Conservation (phyloP, 2,888 invertebrate species). For the Eilema sororculum region DNA sequence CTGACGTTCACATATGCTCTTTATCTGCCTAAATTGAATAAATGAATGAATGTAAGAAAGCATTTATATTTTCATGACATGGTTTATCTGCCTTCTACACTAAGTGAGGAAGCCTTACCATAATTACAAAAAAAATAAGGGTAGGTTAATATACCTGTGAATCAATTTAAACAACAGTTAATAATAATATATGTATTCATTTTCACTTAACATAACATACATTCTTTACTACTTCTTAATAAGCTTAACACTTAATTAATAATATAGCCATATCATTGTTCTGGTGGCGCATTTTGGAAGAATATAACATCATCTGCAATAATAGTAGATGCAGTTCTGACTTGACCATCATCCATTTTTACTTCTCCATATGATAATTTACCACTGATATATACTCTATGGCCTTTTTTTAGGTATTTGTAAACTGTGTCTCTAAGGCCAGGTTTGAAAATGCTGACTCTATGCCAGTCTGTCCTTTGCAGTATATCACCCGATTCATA, state of each 20-base stretch:
- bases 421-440: constrained; percentile 92
- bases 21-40: too few relatives aligned
- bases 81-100: too few relatives aligned
- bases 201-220: constrained; percentile 1
- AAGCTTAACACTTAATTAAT: constrained; percentile 54
- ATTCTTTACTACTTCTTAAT: constrained; percentile 30
- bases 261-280: constrained; percentile 40
- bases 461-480: constrained; percentile 97
- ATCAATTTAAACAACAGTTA: not conserved
- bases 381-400: constrained; percentile 93
- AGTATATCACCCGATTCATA: constrained; percentile 92
- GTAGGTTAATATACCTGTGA: not conserved
- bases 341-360: constrained; percentile 91
- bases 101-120: too few relatives aligned
- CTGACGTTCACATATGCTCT: too few relatives aligned
- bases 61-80: too few relatives aligned
- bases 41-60: too few relatives aligned
- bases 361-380: constrained; percentile 95
- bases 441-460: constrained; percentile 95
- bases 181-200: constrained; percentile 7
- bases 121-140: not conserved
- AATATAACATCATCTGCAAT: constrained; percentile 96
- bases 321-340: constrained; percentile 91
- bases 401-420: constrained; percentile 94
- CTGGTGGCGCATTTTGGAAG: constrained; percentile 85